Evolutionary conservation across 2,888 invertebrate genomes (phyloP).

Genomic region (Amphipoea lucens): DNA sequence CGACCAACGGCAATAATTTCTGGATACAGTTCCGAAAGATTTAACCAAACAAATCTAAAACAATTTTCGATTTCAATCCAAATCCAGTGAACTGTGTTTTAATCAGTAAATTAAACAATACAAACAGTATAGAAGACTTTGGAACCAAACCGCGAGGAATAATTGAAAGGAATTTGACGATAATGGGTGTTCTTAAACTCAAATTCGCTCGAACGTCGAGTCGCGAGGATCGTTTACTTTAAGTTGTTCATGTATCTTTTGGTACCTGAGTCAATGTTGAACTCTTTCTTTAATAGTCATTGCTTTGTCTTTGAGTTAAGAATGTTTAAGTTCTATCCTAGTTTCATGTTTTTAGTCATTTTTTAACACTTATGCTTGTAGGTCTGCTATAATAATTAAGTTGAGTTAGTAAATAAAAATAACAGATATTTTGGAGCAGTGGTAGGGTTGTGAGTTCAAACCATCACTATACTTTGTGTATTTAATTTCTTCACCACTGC

Average conservation of each 20-base stretch:
- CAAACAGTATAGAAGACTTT: constrained; percentile 58
- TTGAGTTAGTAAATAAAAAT: neutral
- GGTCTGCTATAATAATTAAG: too few species aligned
- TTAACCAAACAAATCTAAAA: constrained; percentile 66
- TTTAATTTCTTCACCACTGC: too few species aligned
- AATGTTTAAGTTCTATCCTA: neutral
- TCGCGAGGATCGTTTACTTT: constrained; percentile 55
- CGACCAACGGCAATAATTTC: constrained; percentile 58
- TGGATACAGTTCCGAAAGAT: constrained; percentile 63
- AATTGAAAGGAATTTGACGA: constrained; percentile 63
- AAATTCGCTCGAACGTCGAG: constrained; percentile 50
- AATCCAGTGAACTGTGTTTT: constrained; percentile 60
- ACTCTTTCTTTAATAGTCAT: constrained; percentile 30
- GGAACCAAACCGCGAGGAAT: constrained; percentile 61
- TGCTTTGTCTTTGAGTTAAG: constrained; percentile 18
- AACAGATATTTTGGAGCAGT: too few species aligned
- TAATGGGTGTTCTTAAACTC: constrained; percentile 61
- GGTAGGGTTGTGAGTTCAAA: too few species aligned
- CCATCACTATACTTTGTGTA: too few species aligned
- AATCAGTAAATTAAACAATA: constrained; percentile 70
- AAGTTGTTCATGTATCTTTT: constrained; percentile 47
- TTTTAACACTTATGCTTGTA: neutral
- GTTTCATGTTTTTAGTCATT: neutral
- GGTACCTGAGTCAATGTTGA: constrained; percentile 30
- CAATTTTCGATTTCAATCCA: constrained; percentile 68